Evolutionary conservation across 2,113 vertebrate genomes (phyloP).

Genomic region (Motacilla tschutschensis): DNA sequence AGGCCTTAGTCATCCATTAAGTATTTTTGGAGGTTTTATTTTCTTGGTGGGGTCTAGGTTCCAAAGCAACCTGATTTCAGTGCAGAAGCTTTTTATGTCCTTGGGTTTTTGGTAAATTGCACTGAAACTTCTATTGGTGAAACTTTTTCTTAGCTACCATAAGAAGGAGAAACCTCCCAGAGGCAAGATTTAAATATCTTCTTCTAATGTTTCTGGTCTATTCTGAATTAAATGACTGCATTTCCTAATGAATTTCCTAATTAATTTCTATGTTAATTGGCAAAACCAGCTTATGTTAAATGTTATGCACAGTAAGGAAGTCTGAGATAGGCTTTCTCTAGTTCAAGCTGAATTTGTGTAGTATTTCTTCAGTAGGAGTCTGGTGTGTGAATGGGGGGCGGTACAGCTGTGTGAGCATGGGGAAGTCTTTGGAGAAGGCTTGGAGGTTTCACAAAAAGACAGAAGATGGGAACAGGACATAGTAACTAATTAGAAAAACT

Average conservation of each 20-base stretch:
- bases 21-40: not conserved
- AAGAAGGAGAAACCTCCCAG: not conserved
- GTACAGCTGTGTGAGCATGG: not conserved
- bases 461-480: constrained; percentile 6
- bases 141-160: not conserved
- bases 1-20: not conserved
- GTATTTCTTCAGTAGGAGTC: not conserved
- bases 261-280: constrained; percentile 44
- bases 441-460: not conserved
- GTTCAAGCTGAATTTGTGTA: not conserved
- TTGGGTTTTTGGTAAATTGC: not conserved
- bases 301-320: not conserved
- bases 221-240: constrained; percentile 1
- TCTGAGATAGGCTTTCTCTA: not conserved
- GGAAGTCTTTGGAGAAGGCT: not conserved
- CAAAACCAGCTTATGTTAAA: not conserved
- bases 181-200: not conserved
- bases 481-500: constrained; percentile 33
- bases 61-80: not conserved
- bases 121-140: not conserved
- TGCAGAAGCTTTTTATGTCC: not conserved
- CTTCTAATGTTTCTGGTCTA: not conserved
- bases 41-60: not conserved
- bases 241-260: constrained; percentile 17
- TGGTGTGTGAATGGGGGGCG: not conserved